Evolutionary conservation across 2,888 invertebrate species (phyloP).

Genomic region (Melipona beecheii): DNA sequence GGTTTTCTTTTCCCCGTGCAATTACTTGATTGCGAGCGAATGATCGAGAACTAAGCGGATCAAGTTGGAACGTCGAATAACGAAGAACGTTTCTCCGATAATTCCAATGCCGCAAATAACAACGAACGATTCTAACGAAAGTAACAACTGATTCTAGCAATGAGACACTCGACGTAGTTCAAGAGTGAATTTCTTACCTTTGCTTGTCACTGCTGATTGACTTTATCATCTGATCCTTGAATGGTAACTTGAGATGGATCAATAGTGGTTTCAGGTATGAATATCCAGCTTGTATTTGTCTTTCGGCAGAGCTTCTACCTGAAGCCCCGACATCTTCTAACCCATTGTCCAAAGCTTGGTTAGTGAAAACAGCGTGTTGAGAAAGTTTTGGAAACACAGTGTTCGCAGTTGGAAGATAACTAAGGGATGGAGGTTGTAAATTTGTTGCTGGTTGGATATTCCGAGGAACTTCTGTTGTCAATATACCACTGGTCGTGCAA

Average conservation of each 20-base stretch:
- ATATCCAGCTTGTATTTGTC: conserved; percentile 33
- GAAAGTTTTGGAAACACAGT: conserved; percentile 39
- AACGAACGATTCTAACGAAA: neutral
- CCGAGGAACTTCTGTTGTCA: conserved; percentile 41
- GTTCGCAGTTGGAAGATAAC: conserved; percentile 46
- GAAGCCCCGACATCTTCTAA: conserved; percentile 13
- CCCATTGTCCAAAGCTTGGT: conserved; percentile 38
- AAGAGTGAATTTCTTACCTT: conserved; percentile 40
- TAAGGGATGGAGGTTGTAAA: conserved; percentile 31
- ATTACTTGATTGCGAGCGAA: neutral
- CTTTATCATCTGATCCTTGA: conserved; percentile 33
- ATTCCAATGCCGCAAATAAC: neutral
- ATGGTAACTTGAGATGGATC: conserved; percentile 42
- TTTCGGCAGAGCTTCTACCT: neutral
- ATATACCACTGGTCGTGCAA: conserved; percentile 57
- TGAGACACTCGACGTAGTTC: neutral
- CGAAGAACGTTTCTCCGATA: no score
- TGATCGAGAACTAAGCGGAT: neutral
- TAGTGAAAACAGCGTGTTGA: conserved; percentile 46
- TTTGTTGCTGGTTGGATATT: conserved; percentile 29
- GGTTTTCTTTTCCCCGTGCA: no score
- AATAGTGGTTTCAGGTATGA: conserved; percentile 46
- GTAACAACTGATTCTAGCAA: neutral
- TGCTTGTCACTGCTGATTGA: conserved; percentile 25
- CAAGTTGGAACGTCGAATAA: neutral